Conservation (phyloP, 2,888 invertebrate species). For the Drosophila greeni region DNA sequence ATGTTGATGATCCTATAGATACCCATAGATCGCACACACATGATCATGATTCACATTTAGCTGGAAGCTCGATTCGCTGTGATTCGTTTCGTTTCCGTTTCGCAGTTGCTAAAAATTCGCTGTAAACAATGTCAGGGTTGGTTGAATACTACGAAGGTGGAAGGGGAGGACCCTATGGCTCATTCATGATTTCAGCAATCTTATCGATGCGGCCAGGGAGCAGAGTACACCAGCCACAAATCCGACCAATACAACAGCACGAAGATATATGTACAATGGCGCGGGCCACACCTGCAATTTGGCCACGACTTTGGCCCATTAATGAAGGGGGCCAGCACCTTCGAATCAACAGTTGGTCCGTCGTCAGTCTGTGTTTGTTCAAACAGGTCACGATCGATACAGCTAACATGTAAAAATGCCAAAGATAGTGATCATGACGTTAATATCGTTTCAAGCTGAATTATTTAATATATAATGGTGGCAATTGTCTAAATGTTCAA, state of each 20-base stretch:
- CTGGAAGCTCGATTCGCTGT: slow-evolving; percentile 54
- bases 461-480: background rate
- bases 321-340: slow-evolving; percentile 37
- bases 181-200: slow-evolving; percentile 65
- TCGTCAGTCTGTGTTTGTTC: slow-evolving; percentile 26
- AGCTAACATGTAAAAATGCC: background rate
- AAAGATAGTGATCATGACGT: background rate
- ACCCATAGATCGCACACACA: background rate
- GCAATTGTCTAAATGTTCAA: too few relatives aligned
- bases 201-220: slow-evolving; percentile 47
- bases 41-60: slow-evolving; percentile 65
- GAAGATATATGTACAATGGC: slow-evolving; percentile 1
- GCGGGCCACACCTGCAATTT: slow-evolving; percentile 33
- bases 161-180: slow-evolving; percentile 23
- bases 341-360: slow-evolving; percentile 8
- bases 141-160: background rate
- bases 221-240: slow-evolving; percentile 47
- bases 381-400: slow-evolving; percentile 5
- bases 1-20: slow-evolving; percentile 3
- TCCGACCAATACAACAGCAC: slow-evolving; percentile 13
- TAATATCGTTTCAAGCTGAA: background rate
- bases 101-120: slow-evolving; percentile 24
- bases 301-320: slow-evolving; percentile 50
- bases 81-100: slow-evolving; percentile 52
- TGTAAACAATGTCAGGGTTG: slow-evolving; percentile 66